Percentiles rank a stretch among this genome's conserved stretches.
Conservation (phyloP, 2,113 vertebrate genomes). For the Silurus asotus region DNA sequence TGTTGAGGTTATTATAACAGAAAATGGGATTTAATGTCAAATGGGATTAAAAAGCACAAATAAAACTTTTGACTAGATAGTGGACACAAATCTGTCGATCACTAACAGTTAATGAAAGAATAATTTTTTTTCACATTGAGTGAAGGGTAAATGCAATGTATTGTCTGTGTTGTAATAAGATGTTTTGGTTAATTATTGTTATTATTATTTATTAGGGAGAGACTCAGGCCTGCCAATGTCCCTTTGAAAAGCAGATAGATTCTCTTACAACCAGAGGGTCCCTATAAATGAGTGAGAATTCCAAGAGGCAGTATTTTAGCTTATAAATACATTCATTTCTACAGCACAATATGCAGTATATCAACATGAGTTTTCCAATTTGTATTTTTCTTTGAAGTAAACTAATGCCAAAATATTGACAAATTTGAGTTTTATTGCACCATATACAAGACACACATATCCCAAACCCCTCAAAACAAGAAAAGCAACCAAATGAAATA, state of each 20-base stretch:
- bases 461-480: not conserved
- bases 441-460: too few species aligned
- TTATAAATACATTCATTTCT: not conserved
- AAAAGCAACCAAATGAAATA: not conserved
- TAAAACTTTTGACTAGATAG: not conserved
- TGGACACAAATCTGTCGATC: not conserved
- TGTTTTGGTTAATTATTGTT: not conserved
- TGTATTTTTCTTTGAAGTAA: not conserved
- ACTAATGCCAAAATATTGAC: not conserved
- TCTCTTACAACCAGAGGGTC: not conserved
- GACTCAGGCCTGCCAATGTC: constrained; percentile 42
- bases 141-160: not conserved
- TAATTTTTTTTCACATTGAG: not conserved
- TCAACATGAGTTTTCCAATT: not conserved
- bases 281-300: not conserved
- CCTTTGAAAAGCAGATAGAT: constrained; percentile 21
- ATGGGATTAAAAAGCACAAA: not conserved
- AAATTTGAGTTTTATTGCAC: not conserved
- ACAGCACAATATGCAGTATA: not conserved
- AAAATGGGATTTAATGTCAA: not conserved
- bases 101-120: not conserved
- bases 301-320: not conserved
- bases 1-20: not conserved
- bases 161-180: constrained; percentile 6
- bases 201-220: constrained; percentile 40